These are phyloP conservation scores for Alectura lathami DNA, from an alignment of 2,113 vertebrate genomes.

Conservation along the genomic window DNA sequence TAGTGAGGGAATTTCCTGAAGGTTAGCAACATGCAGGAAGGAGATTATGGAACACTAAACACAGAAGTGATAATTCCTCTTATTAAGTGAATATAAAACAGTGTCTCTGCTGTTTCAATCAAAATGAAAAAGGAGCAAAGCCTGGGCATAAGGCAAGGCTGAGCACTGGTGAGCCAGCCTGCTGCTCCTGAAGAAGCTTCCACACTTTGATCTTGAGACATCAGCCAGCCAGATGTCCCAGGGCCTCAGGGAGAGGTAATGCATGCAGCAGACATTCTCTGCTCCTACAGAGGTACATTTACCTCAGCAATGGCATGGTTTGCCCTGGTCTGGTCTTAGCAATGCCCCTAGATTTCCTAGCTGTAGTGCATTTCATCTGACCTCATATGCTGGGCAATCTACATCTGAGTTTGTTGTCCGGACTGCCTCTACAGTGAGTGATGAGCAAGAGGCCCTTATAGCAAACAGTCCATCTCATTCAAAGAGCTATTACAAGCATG, in stretches of 20 bases:
- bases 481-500: background rate
- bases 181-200: background rate
- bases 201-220: rapidly evolving
- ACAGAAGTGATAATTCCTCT: background rate
- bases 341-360: background rate
- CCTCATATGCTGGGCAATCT: background rate
- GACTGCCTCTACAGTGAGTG: background rate
- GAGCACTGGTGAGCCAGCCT: background rate
- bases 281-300: background rate
- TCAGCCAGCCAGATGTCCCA: background rate
- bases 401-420: background rate
- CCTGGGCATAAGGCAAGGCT: background rate
- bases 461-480: background rate
- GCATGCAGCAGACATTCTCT: background rate
- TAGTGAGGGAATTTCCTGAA: background rate
- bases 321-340: background rate
- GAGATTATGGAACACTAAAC: background rate
- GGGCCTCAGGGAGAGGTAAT: background rate
- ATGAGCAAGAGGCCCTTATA: background rate
- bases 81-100: background rate
- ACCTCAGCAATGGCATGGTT: background rate
- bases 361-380: background rate
- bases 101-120: background rate
- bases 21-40: background rate
- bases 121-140: background rate